These are phyloP conservation scores for Lycaon pictus DNA, from an alignment of 2,113 vertebrate species.

Conservation along the genomic window DNA sequence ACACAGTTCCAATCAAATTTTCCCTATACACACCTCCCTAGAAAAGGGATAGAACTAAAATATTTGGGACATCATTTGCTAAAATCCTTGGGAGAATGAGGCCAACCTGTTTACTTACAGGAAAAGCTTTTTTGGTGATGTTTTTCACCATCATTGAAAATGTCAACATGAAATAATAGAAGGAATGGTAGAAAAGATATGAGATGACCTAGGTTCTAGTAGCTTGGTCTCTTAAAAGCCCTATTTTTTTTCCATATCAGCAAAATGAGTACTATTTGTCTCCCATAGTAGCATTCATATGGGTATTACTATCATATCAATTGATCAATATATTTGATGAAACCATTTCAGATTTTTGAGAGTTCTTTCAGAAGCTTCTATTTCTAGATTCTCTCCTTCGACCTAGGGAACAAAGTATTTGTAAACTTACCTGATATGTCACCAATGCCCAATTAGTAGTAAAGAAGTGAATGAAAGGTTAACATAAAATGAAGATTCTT, in stretches of 20 bases:
- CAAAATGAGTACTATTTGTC: not conserved
- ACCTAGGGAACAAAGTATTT: not conserved
- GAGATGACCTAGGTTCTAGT: not conserved
- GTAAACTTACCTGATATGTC: not conserved
- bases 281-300: not conserved
- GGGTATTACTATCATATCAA: not conserved
- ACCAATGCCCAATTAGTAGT: not conserved
- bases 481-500: not conserved
- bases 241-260: not conserved
- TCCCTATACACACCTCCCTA: not conserved
- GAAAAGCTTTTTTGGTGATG: not conserved
- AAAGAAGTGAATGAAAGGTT: not conserved
- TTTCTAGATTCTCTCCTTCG: slow-evolving; percentile 4
- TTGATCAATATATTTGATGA: not conserved
- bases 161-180: not conserved
- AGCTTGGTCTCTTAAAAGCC: not conserved
- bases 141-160: slow-evolving; percentile 26
- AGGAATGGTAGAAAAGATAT: not conserved
- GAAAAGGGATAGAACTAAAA: not conserved
- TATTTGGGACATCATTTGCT: not conserved
- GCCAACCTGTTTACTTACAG: not conserved
- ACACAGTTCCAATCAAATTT: not conserved
- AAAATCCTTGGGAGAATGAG: not conserved
- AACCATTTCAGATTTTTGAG: not conserved
- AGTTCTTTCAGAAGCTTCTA: not conserved